Evolutionary conservation across 2,113 vertebrate genomes (phyloP), one percentile per base, ranked within the genome.

Genomic region (Chamaetylas fuelleborni): DNA sequence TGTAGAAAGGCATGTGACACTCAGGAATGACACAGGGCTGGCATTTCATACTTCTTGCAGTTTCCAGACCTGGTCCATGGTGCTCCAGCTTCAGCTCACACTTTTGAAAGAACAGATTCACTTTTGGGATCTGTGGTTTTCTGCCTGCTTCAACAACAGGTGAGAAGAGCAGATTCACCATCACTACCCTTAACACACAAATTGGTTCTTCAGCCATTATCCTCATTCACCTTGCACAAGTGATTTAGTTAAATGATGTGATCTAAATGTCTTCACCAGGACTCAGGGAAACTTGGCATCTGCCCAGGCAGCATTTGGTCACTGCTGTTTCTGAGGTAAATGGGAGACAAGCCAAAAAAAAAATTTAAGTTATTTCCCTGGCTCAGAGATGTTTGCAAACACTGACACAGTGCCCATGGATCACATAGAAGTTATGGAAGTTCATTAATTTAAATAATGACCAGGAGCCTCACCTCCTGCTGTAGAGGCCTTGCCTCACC

Each of bases 281-380:
- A 72, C 70, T 29, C 50, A 57, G 73, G 81, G 64, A 70, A 83
- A 66, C 34, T 22, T 92, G 81, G 72, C 56, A 19, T 47, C 34
- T 69, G 8, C 56, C 77, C 67, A 91, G 83, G 58, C 58, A 66
- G 64, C 16, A 9, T 86, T 92, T 81, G 94, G 72, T 92, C 89
- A 58, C 9, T 54, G 64, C 58, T 81, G 42, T 51, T 92, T 33
- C 83, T 1, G 6, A 81, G 80, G 25, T 40, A 61, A 69, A 77
- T 19, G 56, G 67, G 42, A 91, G 45, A 17, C 15, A 81, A 88
- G 60, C 47, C 50, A 83, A 88, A 86, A 54, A 45, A 43, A 43
- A 19, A 14, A n/a, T 0, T 19, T 12, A 31, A 66, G 28, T 60
- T 65, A 45, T 89, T 86, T 86, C 42, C 9, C 19, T 16, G 6